phyloP scores from a whole-genome alignment of 2,113 vertebrate species.

The Urocolius indicus region DNA sequence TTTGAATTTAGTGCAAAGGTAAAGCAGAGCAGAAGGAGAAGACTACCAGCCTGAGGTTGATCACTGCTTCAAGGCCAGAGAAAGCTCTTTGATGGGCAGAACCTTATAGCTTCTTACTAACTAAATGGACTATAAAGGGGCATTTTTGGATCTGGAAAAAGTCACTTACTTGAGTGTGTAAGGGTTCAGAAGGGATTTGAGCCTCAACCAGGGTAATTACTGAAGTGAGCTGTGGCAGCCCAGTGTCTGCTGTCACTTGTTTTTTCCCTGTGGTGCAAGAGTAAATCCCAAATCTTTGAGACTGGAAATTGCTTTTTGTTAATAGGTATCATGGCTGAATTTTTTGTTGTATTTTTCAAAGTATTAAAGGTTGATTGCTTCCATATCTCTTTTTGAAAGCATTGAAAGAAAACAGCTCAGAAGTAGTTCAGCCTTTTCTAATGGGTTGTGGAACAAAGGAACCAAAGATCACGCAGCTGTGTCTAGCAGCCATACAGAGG shows the following conservation, averaged over 20 bases:
- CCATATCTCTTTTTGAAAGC: constrained; percentile 80
- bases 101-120: background rate
- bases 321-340: background rate
- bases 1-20: background rate
- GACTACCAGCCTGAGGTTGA: background rate
- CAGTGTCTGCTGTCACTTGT: background rate
- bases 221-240: background rate
- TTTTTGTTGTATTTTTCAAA: background rate
- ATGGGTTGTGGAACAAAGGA: constrained; percentile 99
- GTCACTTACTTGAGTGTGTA: background rate
- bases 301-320: background rate
- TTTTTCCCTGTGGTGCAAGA: background rate
- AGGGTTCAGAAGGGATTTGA: background rate
- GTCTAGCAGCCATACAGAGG: constrained; percentile 96
- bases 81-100: background rate
- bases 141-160: background rate
- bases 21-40: background rate
- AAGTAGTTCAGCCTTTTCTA: constrained; percentile 97
- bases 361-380: background rate
- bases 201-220: background rate
- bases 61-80: background rate
- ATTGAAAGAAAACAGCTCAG: constrained; percentile 97
- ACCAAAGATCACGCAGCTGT: constrained; percentile 97
- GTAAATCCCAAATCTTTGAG: background rate
- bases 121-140: background rate